These are phyloP conservation scores for Lampris megalopsis DNA, from an alignment of 2,113 vertebrate species.

Conservation along the genomic window DNA sequence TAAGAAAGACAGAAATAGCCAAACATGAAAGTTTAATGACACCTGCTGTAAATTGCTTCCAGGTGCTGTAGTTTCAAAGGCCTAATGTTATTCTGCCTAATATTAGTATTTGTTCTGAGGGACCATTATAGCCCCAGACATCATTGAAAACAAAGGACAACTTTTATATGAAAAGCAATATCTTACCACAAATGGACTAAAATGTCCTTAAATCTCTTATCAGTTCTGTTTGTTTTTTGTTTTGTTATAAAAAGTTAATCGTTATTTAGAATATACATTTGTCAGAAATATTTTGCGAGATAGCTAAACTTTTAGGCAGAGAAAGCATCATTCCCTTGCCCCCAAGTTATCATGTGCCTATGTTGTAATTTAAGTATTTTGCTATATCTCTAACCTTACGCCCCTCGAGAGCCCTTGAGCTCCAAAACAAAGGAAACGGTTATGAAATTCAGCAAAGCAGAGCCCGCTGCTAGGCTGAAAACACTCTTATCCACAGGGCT, in stretches of 20 bases:
- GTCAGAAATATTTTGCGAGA: not conserved
- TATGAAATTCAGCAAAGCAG: constrained; percentile 61
- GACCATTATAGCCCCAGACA: too few species aligned
- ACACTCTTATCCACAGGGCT: constrained; percentile 55
- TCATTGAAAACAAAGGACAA: too few species aligned
- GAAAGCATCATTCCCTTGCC: not conserved
- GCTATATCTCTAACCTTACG: constrained; percentile 39
- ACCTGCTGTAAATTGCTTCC: constrained; percentile 31
- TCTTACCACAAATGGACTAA: too few species aligned
- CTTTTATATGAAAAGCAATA: too few species aligned
- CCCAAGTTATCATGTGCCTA: not conserved
- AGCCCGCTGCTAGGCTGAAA: constrained; percentile 35
- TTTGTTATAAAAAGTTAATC: not conserved
- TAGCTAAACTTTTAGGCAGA: not conserved
- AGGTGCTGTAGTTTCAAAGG: constrained; percentile 12
- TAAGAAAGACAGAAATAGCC: not conserved
- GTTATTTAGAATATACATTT: not conserved
- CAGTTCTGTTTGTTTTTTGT: not conserved
- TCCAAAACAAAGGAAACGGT: constrained; percentile 73
- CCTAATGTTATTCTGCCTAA: not conserved
- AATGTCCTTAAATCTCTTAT: not conserved
- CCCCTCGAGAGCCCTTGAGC: constrained; percentile 48
- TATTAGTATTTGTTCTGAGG: not conserved
- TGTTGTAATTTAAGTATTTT: constrained; percentile 45
- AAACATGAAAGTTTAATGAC: constrained; percentile 24